These are phyloP conservation scores for Leucophenga montana DNA, from an alignment of 2,888 invertebrate species.

Conservation along the genomic window DNA sequence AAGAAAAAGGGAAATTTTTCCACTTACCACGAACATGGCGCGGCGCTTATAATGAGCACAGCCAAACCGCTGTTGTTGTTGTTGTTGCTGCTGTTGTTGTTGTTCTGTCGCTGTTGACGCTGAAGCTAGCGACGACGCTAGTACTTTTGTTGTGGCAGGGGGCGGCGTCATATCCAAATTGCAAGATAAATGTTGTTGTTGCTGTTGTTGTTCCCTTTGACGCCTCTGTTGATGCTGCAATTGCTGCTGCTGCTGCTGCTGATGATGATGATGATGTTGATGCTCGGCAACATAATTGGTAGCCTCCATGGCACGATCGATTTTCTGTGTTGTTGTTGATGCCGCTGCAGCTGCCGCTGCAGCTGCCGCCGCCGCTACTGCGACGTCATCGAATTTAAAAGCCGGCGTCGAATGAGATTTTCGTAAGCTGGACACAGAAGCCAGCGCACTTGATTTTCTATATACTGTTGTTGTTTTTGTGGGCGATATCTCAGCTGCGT, in stretches of 20 bases:
- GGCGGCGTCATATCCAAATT: not conserved
- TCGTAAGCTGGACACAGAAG: constrained; percentile 42
- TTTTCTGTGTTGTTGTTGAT: constrained; percentile 26
- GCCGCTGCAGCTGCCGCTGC: constrained; percentile 33
- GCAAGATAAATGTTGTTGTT: not conserved
- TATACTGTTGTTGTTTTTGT: constrained; percentile 39
- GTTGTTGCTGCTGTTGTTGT: constrained; percentile 19
- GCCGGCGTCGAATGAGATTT: constrained; percentile 61
- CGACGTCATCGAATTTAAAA: constrained; percentile 43
- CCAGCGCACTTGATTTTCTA: not conserved
- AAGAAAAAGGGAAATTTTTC: constrained; percentile 16
- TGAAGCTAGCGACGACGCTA: constrained; percentile 28
- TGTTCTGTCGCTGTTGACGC: constrained; percentile 35
- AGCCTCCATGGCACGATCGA: constrained; percentile 42
- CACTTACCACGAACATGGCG: constrained; percentile 88
- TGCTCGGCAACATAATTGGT: constrained; percentile 47
- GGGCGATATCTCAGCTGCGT: constrained; percentile 39
- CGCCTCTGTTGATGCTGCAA: constrained; percentile 43
- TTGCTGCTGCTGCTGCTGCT: constrained; percentile 39
- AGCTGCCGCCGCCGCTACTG: constrained; percentile 22
- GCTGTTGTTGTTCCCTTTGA: constrained; percentile 29
- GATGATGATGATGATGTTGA: constrained; percentile 37
- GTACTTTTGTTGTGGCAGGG: not conserved
- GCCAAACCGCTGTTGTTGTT: constrained; percentile 73
- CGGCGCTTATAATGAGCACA: constrained; percentile 89